Base-by-base conservation (phyloP, 2,797 vertebrate genomes). In the Sparidentex hasta region DNA sequence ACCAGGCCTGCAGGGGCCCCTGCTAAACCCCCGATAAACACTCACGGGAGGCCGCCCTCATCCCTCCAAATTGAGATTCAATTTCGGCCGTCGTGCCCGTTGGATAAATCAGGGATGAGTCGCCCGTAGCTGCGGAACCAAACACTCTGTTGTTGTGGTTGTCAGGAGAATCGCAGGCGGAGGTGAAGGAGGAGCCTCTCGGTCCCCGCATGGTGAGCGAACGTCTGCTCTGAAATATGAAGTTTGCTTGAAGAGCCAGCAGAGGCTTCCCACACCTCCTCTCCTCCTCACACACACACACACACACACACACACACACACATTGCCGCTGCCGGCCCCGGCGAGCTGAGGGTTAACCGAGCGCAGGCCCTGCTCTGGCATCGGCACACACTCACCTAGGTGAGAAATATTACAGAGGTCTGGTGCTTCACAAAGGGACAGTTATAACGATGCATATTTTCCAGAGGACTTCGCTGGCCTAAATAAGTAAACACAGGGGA, bases 351-450 rank as follows among this genome's bases (percentile, higher is more conserved):
- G 94, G 94, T 96, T 95, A 95, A 95, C 71, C 46, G 4, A 63
- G 67, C 25, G 76, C 74, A 66, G 83, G 70, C 83, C 79, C 1
- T 29, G 63, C 89, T 89, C 90, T 91, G 93, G 90, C 93, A 90
- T 92, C 71, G 66, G 92, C 92, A 93, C 91, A 92, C 92, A 93
- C 90, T 82, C 95, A 96, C 95, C 90, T 93, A 88, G 83, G 95
- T 96, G 95, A 85, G 94, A 96, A 96, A 96, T 96, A 96, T 96
- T 95, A 84, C 95, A 96, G 94, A 95, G 94, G 87, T 38, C 93
- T 96, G 95, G 92, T 95, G 95, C 93, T 95, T 94, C 94, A 96
- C 95, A 96, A 96, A 96, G 95, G 79, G 89, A 94, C 95, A 93
- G 89, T 96, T 95, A 95, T 95, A 95, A 94, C 82, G 88, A 93